Evolutionary conservation across 2,113 vertebrate genomes (phyloP).

Genomic region (Xiphophorus hellerii): DNA sequence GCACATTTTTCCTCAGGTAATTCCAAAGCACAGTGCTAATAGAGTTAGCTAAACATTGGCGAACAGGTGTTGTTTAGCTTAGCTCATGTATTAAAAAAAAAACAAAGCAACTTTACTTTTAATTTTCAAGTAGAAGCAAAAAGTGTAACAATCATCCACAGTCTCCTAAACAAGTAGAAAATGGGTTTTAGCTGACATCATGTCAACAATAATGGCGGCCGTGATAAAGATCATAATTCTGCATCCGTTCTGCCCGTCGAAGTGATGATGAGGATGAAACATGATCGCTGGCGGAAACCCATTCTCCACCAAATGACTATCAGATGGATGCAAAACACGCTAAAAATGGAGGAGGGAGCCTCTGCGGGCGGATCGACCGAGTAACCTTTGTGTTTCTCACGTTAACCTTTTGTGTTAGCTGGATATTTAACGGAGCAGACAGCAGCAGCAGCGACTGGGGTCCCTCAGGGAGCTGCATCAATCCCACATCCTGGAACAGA

Average conservation of each 20-base stretch:
- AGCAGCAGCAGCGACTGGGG: constrained; percentile 16
- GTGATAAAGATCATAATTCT: constrained; percentile 6
- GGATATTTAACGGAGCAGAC: constrained; percentile 37
- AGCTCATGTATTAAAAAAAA: too few species aligned
- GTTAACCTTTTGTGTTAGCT: constrained; percentile 17
- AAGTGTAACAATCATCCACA: too few species aligned
- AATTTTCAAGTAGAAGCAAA: background rate
- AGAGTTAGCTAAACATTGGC: too few species aligned
- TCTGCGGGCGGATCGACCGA: background rate
- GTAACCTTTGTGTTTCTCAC: constrained; percentile 36
- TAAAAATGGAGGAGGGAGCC: background rate
- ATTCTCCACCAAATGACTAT: background rate
- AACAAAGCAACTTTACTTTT: too few species aligned
- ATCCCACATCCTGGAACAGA: constrained; percentile 28
- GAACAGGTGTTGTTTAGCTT: too few species aligned
- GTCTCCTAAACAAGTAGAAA: background rate
- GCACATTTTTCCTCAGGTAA: too few species aligned
- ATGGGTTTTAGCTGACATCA: constrained; percentile 2
- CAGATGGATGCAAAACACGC: background rate
- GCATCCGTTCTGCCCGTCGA: constrained; percentile 33
- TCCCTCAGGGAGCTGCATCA: constrained; percentile 37
- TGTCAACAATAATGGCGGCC: constrained; percentile 2
- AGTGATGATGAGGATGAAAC: background rate
- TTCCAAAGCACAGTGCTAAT: too few species aligned
- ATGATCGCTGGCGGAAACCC: background rate